phyloP scores from a whole-genome alignment of 2,113 vertebrate genomes.

The Rynchops niger region DNA sequence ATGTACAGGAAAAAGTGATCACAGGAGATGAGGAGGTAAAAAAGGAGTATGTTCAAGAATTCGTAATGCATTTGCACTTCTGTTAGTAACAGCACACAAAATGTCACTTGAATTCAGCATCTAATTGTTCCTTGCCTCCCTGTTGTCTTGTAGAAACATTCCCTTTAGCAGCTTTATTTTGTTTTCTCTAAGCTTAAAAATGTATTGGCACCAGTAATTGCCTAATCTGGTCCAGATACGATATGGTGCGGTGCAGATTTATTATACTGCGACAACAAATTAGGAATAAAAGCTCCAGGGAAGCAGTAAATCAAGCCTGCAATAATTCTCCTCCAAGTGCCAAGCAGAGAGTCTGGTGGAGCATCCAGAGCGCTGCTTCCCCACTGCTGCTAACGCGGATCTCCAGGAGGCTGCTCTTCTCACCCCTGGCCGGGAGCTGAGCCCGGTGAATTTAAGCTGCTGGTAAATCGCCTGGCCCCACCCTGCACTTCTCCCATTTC shows the following conservation, averaged over 20 bases:
- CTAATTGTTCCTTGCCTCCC: background rate
- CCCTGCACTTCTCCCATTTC: background rate
- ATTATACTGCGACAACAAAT: background rate
- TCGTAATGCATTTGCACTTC: background rate
- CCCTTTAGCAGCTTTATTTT: background rate
- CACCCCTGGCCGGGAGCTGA: fast-evolving
- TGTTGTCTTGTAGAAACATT: background rate
- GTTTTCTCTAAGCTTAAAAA: background rate
- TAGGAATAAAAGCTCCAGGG: background rate
- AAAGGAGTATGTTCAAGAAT: background rate
- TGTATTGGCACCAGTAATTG: background rate
- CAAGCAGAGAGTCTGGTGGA: background rate
- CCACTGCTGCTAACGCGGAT: too few species aligned
- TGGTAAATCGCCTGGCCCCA: background rate
- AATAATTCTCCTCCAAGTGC: background rate
- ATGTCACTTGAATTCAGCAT: background rate
- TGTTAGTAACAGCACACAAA: background rate
- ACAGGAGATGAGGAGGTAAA: background rate
- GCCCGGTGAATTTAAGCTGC: background rate
- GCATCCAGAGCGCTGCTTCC: background rate
- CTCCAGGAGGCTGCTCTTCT: background rate
- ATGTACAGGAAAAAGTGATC: conserved; percentile 13
- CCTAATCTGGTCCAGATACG: background rate
- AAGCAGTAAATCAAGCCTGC: background rate
- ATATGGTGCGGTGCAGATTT: background rate